Percentiles rank a stretch among this genome's conserved stretches.
Evolutionary conservation across 2,888 invertebrate species (phyloP).

Genomic region (Ceriagrion tenellum): DNA sequence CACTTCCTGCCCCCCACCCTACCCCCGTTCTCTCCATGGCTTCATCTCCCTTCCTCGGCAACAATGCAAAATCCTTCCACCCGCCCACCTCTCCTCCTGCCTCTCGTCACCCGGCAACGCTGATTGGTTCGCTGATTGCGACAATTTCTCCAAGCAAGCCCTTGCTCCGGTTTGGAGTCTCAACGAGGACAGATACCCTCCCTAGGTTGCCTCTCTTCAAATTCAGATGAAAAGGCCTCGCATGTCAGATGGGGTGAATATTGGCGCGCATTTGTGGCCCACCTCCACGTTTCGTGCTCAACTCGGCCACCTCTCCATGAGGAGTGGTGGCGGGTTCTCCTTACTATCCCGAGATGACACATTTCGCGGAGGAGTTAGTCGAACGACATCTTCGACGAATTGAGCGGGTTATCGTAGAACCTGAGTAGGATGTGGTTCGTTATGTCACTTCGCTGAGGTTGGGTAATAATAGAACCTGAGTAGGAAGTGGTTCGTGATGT

Average conservation of each 20-base stretch:
- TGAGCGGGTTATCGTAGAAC: background rate
- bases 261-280: background rate
- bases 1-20: background rate
- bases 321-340: background rate
- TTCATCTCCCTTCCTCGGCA: background rate
- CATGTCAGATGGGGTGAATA: background rate
- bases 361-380: background rate
- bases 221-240: background rate
- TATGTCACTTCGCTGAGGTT: too few relatives aligned
- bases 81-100: background rate
- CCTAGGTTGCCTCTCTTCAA: background rate
- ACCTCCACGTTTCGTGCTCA: background rate
- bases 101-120: background rate
- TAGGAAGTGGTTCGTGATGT: background rate
- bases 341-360: background rate
- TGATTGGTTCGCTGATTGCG: constrained; percentile 1
- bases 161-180: background rate
- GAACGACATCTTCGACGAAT: background rate
- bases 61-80: background rate
- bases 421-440: background rate
- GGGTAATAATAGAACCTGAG: background rate
- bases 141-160: background rate
- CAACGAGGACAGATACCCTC: background rate
- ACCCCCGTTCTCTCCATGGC: background rate
- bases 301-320: background rate